Percentiles rank a stretch among this genome's conserved stretches.
Evolutionary conservation across 2,797 vertebrate species (phyloP).

Genomic region (Gambusia yucatana): DNA sequence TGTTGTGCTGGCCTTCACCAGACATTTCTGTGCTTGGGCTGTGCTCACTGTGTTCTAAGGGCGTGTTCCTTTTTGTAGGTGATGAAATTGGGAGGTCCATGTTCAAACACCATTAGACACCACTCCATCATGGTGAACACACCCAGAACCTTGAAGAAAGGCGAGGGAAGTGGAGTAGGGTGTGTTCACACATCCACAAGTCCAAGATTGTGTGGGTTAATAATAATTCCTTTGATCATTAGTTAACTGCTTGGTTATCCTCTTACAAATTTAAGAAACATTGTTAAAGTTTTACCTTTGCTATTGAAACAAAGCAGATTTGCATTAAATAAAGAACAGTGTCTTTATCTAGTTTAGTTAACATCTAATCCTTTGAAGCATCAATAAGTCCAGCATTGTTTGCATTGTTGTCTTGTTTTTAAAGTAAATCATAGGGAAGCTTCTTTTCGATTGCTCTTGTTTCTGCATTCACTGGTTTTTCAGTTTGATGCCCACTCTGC

Average conservation of each 20-base stretch:
- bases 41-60: slow-evolving; percentile 34
- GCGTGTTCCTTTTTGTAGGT: slow-evolving; percentile 54
- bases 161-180: slow-evolving; percentile 56
- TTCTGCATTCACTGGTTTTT: too few relatives aligned
- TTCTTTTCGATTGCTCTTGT: too few relatives aligned
- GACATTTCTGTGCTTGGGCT: slow-evolving; percentile 45
- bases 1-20: background rate
- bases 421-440: too few relatives aligned
- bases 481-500: too few relatives aligned
- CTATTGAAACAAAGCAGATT: background rate
- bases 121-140: slow-evolving; percentile 50
- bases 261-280: background rate
- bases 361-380: too few relatives aligned
- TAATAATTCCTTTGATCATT: slow-evolving; percentile 11
- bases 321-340: background rate
- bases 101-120: slow-evolving; percentile 47
- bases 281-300: background rate
- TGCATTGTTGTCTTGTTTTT: too few relatives aligned
- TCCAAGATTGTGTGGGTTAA: slow-evolving; percentile 35
- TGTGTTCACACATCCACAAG: slow-evolving; percentile 48
- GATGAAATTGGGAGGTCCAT: slow-evolving; percentile 46
- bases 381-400: too few relatives aligned
- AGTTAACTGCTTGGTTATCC: slow-evolving; percentile 21
- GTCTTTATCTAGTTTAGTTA: background rate
- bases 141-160: slow-evolving; percentile 40